Evolutionary conservation across 2,113 vertebrate species (phyloP), one percentile per base, ranked within the genome.

Genomic region (Bungarus multicinctus): DNA sequence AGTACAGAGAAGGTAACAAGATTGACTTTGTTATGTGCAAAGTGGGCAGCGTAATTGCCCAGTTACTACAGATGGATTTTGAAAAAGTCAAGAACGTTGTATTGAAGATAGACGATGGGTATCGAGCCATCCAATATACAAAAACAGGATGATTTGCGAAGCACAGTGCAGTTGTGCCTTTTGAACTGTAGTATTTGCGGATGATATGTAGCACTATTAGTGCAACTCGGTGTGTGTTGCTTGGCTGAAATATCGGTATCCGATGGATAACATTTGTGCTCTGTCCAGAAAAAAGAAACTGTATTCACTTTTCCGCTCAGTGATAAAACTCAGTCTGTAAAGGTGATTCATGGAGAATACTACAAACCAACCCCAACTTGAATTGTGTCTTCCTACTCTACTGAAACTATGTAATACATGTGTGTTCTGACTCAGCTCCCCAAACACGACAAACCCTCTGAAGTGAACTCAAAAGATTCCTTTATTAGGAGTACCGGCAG

Each of bases 31-130:
- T 90, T 96, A 94, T 94, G 89, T 95, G 58, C 7, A 85, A 25
- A 96, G 74, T 39, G 54, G 94, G 96, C 96, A 34, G 89, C 95
- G 39, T 96, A 96, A 95, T 95, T 97, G 90, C 50, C 88, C 45
- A 58, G 55, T 96, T 97, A 97, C 93, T 96, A 96, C 69, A 96
- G 69, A 94, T 86, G 74, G 58, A 92, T 95, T 97, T 97, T 94
- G 43, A 27, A 89, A 97, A 96, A 91, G 64, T 94, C 81, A 89
- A 89, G 95, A 96, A 50, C 89, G 12, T 22, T 27, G 47, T 93
- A 86, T 58, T 87, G 95, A 94, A 12, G 85, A 20, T 2, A 94
- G 90, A 20, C 54, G 3, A 64, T 43, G 43, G 12, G 74, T 89
- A 39, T 0, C 92, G 34, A 94, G 58, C 93, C 50, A 89, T 23